Base-by-base conservation (phyloP, 2,113 vertebrate genomes). In the Odontophorus gujanensis region DNA sequence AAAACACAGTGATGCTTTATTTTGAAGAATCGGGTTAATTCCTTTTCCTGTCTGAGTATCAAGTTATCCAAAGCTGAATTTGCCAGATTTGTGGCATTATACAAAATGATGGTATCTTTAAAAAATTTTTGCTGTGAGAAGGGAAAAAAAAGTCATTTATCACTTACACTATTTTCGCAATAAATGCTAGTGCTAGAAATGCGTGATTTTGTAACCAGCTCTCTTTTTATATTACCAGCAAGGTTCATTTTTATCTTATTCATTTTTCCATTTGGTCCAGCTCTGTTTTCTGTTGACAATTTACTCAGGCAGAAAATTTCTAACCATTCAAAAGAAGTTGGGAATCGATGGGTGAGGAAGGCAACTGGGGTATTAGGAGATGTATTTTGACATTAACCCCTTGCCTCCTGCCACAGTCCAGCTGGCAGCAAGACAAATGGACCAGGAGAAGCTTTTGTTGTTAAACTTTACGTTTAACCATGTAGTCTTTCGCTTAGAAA, bases 281-380 rank as follows among this genome's bases (percentile, higher is more conserved):
- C 59, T 89, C 62, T 85, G 28, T 92, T 68, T 94, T 93, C 62
- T 96, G 51, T 57, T 86, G 81, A 30, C 77, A 40, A 77, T 75
- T 92, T 93, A 92, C 79, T 90, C 80, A 93, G 81, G 95, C 95
- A 92, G 95, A 95, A 96, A 96, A 96, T 93, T 84, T 84, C 66
- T 36, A 69, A 45, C 81, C 53, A 75, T 88, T 94, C 66, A 93
- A 93, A 93, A 92, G 69, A 94, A 96, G 69, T 95, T 94, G 81
- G 93, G 28, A 90, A 92, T 95, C 94, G 94, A 92, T 86, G 77
- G 81, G 50, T 71, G 53, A 75, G 53, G 94, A 94, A 90, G 74
- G 81, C 86, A 92, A 40, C 84, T 3, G 1, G 43, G 77, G 43
- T 86, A 94, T 92, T 90, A 72, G 73, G 67, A 90, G 94, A 93